Base-by-base conservation (phyloP, 1,140 invertebrate genomes). In the Trachymyrmex cornetzi region DNA sequence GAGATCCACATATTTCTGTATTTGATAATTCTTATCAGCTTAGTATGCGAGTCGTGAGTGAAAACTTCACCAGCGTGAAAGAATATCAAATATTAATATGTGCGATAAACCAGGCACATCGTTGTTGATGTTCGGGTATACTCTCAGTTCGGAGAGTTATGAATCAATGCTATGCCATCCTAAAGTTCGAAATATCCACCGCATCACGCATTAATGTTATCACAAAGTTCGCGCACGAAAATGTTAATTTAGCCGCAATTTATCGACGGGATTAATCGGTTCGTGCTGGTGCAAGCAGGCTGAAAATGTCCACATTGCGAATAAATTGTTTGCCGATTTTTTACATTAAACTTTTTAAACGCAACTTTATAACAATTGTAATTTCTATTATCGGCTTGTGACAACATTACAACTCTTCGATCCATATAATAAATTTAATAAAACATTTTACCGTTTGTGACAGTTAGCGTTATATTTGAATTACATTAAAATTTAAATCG, bases 141-240 rank as follows among this genome's bases (percentile, higher is more conserved):
- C 9, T 44, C 38, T 11, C 16, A 74, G 48, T 53, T 50, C 55
- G n/a, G 55, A 61, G 55, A 75, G 66, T 67, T 74, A 30, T 22
- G 53, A 61, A 34, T 55, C 9, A 34, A 9, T 38, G 1, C 12
- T 27, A 19, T 30, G 80, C 30, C n/a, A 48, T 6, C 19, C 12
- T 34, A 82, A 82, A 82, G 53, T 82, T 82, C 34, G 24, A 11
- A 16, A 19, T 77, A 30, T 64, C 24, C 22, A 14, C 67, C 24
- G 55, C 69, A 24, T 82, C 67, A 74, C 38, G 53, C 34, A 61
- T 74, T 24, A 74, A 82, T 61, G 57, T 84, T 75, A 75, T 84
- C 69, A 57, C 55, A 9, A 74, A 75, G 69, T 84, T 75, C n/a
- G 38, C 3, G 14, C 7, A 50, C 67, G 55, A 61, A 75, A 75